Evolutionary conservation across 64 coral and sea anemone genomes (phyloP).

Genomic region (Trachythela sp.): DNA sequence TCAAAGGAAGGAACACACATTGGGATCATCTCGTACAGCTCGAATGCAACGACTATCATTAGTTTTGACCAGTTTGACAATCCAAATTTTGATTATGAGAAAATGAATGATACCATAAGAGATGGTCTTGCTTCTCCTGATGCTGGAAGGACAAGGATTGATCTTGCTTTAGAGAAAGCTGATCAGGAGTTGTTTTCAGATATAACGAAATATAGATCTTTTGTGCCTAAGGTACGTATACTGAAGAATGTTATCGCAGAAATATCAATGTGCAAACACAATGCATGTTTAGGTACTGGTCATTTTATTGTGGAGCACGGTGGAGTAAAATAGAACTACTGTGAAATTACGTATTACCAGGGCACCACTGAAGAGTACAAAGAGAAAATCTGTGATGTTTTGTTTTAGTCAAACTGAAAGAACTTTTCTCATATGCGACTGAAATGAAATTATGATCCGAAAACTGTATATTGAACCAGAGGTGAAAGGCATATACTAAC

Average conservation of each 20-base stretch:
- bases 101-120: background rate
- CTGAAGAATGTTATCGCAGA: background rate
- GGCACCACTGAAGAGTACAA: no score
- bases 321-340: no score
- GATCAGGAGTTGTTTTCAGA: slow-evolving; percentile 1
- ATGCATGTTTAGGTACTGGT: no score
- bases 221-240: background rate
- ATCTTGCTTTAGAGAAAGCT: slow-evolving; percentile 13
- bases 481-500: no score
- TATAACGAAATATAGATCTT: background rate
- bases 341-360: no score
- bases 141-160: background rate
- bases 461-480: no score
- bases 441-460: no score
- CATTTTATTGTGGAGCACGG: no score
- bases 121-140: background rate
- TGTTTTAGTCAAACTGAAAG: no score
- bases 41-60: background rate
- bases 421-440: no score
- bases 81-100: background rate
- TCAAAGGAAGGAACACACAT: background rate
- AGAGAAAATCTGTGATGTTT: no score
- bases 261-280: no score
- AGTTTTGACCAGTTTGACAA: background rate
- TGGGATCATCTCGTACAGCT: background rate